A percentile compares a stretch with the other conserved stretches of the same genome.
These are phyloP conservation scores for Bombyx mandarina DNA, from an alignment of 1,140 invertebrate genomes.

Conservation along the genomic window DNA sequence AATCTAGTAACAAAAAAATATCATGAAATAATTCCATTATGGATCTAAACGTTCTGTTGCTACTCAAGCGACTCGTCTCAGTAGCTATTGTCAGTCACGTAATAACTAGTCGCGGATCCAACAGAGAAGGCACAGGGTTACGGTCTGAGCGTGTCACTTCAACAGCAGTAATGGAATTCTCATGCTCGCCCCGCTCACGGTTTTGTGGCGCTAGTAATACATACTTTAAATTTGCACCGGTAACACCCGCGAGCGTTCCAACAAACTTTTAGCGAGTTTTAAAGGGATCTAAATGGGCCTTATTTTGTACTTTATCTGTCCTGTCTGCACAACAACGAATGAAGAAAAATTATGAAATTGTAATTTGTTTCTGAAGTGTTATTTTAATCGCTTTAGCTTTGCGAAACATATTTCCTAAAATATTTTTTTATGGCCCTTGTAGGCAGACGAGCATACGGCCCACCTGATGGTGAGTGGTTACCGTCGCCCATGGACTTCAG, in stretches of 20 bases:
- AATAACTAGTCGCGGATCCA: background rate
- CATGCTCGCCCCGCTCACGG: constrained; percentile 46
- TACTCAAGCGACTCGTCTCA: background rate
- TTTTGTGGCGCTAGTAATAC: constrained; percentile 49
- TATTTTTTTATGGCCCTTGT: too few relatives aligned
- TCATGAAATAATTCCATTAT: too few relatives aligned
- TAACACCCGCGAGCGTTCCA: constrained; percentile 33
- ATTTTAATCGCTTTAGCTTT: constrained; percentile 5
- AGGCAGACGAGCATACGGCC: too few relatives aligned
- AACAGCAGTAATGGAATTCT: constrained; percentile 55
- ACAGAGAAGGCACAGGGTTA: constrained; percentile 13
- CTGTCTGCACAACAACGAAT: constrained; percentile 11
- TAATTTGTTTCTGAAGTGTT: constrained; percentile 14
- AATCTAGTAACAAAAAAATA: too few relatives aligned
- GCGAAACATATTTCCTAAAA: too few relatives aligned
- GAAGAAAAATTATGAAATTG: constrained; percentile 11
- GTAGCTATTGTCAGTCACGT: constrained; percentile 5
- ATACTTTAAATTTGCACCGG: constrained; percentile 61
- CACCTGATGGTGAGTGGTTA: too few relatives aligned
- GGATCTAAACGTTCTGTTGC: too few relatives aligned
- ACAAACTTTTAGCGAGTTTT: constrained; percentile 42
- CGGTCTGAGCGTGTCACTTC: constrained; percentile 35
- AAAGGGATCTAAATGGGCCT: constrained; percentile 43
- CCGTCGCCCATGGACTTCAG: too few relatives aligned
- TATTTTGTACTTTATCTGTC: constrained; percentile 29